Evolutionary conservation across 2,797 vertebrate species (phyloP).

Genomic region (Cephalopachus bancanus): DNA sequence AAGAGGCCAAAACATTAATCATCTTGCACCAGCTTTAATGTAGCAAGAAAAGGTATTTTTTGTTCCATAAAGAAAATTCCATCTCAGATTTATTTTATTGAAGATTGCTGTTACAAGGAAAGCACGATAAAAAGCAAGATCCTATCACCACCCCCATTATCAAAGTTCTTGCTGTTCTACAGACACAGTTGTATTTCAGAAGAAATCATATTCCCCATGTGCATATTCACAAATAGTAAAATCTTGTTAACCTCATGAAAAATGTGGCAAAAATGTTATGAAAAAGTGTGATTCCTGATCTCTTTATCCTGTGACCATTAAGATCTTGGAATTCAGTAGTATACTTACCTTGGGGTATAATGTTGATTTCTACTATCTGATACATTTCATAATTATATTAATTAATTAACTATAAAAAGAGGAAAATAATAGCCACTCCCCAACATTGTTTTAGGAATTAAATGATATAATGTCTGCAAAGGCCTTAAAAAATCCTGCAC

Average conservation of each 20-base stretch:
- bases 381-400: background rate
- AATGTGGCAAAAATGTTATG: background rate
- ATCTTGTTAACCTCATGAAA: background rate
- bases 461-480: background rate
- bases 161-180: background rate
- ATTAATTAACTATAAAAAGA: background rate
- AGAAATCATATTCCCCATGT: background rate
- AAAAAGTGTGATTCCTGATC: background rate
- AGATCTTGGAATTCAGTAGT: background rate
- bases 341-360: background rate
- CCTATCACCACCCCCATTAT: background rate
- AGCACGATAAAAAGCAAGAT: background rate
- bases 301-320: background rate
- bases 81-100: background rate
- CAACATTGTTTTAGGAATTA: background rate
- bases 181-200: background rate
- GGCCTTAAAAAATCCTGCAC: background rate
- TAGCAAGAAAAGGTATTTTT: background rate
- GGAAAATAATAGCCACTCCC: background rate
- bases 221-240: background rate
- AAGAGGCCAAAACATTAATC: background rate
- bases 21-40: background rate
- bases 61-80: constrained; percentile 2
- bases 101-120: background rate
- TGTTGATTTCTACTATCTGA: background rate